phyloP scores from a whole-genome alignment of 2,113 vertebrate species.

The Paradisaea rubra region DNA sequence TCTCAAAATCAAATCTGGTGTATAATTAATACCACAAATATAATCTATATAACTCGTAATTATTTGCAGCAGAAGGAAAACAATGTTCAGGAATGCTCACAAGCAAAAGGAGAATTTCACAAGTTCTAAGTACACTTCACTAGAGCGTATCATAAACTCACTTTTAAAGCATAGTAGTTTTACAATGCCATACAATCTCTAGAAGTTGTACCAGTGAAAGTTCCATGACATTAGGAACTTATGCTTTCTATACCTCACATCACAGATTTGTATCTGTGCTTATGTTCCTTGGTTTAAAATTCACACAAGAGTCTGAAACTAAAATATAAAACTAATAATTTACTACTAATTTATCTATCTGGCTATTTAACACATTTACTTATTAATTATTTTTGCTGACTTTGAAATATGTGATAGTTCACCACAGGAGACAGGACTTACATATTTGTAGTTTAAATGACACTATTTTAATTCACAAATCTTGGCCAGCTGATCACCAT shows the following conservation, averaged over 20 bases:
- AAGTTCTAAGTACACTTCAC: not conserved
- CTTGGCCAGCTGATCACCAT: not conserved
- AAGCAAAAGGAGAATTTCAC: not conserved
- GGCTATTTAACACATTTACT: not conserved
- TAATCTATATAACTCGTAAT: not conserved
- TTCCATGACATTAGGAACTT: not conserved
- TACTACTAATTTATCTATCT: not conserved
- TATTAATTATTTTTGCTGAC: not conserved
- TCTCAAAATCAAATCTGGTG: not conserved
- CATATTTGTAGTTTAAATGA: not conserved
- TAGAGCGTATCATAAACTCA: not conserved
- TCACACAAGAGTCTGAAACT: not conserved
- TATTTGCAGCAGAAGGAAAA: not conserved
- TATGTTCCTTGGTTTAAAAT: not conserved
- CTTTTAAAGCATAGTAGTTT: not conserved
- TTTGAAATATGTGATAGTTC: not conserved
- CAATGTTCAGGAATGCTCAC: not conserved
- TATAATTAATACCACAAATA: not conserved
- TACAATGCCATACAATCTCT: not conserved
- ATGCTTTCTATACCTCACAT: not conserved
- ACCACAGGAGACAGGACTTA: not conserved
- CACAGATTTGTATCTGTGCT: not conserved
- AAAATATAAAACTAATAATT: not conserved
- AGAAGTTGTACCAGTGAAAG: not conserved
- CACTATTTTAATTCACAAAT: not conserved